phyloP scores from a whole-genome alignment of 2,888 invertebrate species.

The Phymatocera aterrima region DNA sequence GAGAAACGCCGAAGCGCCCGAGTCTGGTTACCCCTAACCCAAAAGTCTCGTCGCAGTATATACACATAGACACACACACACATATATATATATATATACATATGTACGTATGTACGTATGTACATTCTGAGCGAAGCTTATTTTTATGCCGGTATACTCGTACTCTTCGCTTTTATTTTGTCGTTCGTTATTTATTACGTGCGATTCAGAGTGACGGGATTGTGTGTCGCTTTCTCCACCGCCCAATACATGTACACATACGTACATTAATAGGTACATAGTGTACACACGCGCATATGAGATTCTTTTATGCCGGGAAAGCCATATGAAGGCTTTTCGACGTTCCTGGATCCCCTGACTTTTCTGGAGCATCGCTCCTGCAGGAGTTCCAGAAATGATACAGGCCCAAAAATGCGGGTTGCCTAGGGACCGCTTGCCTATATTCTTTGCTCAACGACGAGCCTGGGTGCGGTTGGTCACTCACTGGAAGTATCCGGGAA shows the following conservation, averaged over 20 bases:
- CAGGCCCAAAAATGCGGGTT: constrained; percentile 26
- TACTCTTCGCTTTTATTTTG: background rate
- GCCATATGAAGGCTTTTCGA: background rate
- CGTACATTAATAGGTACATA: no score
- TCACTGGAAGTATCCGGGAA: background rate
- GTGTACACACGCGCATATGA: no score
- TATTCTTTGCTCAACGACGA: constrained; percentile 18
- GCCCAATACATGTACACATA: no score
- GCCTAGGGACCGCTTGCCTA: background rate
- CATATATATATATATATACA: no score
- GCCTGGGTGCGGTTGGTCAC: background rate
- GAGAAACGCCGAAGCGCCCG: no score
- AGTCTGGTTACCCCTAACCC: no score
- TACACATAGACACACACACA: no score
- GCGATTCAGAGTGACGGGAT: background rate
- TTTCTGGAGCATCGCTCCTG: background rate
- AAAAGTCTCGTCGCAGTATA: no score
- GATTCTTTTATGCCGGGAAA: constrained; percentile 9
- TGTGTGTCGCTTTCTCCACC: background rate
- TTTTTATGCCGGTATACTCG: background rate
- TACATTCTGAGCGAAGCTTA: background rate
- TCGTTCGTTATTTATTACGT: constrained; percentile 23
- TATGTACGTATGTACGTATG: background rate
- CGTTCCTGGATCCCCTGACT: background rate
- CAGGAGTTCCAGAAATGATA: background rate